phyloP scores from a whole-genome alignment of 2,888 invertebrate species.

The Gisinianus flammeolus region DNA sequence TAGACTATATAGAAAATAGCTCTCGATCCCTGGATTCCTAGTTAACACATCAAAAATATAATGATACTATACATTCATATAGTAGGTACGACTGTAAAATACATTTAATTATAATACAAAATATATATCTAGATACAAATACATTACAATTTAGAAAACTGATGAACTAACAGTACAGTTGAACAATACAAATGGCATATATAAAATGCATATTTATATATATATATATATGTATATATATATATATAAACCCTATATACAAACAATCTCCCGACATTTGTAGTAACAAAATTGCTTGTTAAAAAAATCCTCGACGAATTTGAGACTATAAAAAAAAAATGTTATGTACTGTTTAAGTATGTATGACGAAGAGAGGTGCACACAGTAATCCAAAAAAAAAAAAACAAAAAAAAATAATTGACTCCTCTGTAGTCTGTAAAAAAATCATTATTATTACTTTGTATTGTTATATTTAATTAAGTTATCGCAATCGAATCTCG shows the following conservation, averaged over 20 bases:
- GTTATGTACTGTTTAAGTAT: not conserved
- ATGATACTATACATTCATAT: not conserved
- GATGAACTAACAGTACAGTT: not conserved
- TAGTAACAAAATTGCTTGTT: slow-evolving; percentile 19
- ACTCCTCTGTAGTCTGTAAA: slow-evolving; percentile 31
- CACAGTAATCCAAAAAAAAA: no score
- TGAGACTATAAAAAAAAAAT: not conserved
- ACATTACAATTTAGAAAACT: slow-evolving; percentile 14
- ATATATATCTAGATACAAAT: not conserved
- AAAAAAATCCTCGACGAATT: slow-evolving; percentile 24
- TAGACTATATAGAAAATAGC: not conserved
- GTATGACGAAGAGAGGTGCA: not conserved
- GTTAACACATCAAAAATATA: not conserved
- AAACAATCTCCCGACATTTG: not conserved
- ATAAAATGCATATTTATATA: not conserved
- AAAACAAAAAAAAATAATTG: slow-evolving; percentile 29
- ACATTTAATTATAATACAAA: no score
- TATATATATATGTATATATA: not conserved
- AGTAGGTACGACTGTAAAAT: not conserved
- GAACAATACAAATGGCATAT: not conserved
- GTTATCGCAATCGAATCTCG: slow-evolving; percentile 33
- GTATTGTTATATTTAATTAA: slow-evolving; percentile 32
- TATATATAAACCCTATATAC: not conserved
- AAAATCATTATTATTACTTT: slow-evolving; percentile 29
- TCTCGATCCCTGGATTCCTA: not conserved